These are phyloP conservation scores for Percopsis omiscomaycus DNA, from an alignment of 2,797 vertebrate species.

Conservation along the genomic window DNA sequence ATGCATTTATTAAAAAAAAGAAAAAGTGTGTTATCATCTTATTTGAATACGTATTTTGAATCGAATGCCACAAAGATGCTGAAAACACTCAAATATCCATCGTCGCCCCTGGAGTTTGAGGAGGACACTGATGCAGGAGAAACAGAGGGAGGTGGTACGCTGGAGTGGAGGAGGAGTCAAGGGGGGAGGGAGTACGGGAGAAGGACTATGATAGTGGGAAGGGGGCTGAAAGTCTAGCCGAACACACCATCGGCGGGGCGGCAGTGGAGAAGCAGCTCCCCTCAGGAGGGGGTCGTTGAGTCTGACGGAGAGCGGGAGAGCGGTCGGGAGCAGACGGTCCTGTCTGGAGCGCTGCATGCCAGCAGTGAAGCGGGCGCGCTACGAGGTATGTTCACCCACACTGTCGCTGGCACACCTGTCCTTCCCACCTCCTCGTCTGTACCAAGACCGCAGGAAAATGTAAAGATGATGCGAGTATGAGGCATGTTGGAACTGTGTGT, in stretches of 20 bases:
- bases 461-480: not conserved
- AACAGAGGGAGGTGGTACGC: slow-evolving; percentile 48
- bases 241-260: slow-evolving; percentile 58
- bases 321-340: slow-evolving; percentile 15
- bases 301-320: slow-evolving; percentile 15
- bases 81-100: slow-evolving; percentile 28
- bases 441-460: not conserved
- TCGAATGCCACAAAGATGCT: not conserved
- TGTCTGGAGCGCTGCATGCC: slow-evolving; percentile 22
- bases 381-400: slow-evolving; percentile 54
- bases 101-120: slow-evolving; percentile 51
- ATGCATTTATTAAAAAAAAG: too few relatives aligned
- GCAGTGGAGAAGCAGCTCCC: slow-evolving; percentile 58
- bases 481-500: slow-evolving; percentile 42
- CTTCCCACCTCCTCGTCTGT: not conserved
- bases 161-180: slow-evolving; percentile 63
- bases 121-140: slow-evolving; percentile 37
- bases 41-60: not conserved
- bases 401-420: slow-evolving; percentile 17
- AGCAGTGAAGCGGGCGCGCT: slow-evolving; percentile 35
- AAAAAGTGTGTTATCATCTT: too few relatives aligned
- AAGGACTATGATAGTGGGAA: not conserved
- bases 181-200: slow-evolving; percentile 20
- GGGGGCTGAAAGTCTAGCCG: slow-evolving; percentile 58
- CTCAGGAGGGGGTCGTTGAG: slow-evolving; percentile 26